Conservation (phyloP, 2,888 invertebrate species). For the Epirrhoe tristata region DNA sequence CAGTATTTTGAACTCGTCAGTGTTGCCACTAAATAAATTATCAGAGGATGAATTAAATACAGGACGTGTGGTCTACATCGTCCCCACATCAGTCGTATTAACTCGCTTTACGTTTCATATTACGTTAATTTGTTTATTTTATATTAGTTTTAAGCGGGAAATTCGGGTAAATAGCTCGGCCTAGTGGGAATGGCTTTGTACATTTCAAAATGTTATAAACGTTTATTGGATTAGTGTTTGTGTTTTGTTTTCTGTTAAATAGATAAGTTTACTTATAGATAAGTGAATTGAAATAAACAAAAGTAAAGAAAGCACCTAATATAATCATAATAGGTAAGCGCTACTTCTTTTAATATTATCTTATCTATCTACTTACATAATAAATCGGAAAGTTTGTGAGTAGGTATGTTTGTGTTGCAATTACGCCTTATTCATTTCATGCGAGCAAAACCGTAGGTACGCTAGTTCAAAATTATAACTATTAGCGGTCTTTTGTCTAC, state of each 20-base stretch:
- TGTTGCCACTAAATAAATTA: slow-evolving; percentile 56
- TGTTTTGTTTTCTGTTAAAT: not conserved
- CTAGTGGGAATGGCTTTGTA: slow-evolving; percentile 18
- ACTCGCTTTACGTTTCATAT: slow-evolving; percentile 34
- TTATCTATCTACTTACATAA: too few relatives aligned
- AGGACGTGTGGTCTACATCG: slow-evolving; percentile 37
- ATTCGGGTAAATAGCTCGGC: slow-evolving; percentile 14
- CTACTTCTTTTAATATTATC: too few relatives aligned
- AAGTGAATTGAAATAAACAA: too few relatives aligned
- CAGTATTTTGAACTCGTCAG: slow-evolving; percentile 19
- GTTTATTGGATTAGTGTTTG: not conserved
- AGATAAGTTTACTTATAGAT: not conserved
- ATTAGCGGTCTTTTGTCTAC: too few relatives aligned
- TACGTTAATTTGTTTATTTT: slow-evolving; percentile 29
- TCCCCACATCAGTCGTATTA: slow-evolving; percentile 36
- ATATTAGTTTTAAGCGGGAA: slow-evolving; percentile 27
- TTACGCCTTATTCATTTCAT: too few relatives aligned
- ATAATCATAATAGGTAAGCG: too few relatives aligned
- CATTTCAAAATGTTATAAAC: not conserved
- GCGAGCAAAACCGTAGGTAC: too few relatives aligned
- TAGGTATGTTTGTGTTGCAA: too few relatives aligned
- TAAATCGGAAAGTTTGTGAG: too few relatives aligned
- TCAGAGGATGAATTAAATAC: slow-evolving; percentile 52
- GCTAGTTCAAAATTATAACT: too few relatives aligned
- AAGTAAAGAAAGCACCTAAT: too few relatives aligned